These are phyloP conservation scores for Darevskia mixta DNA, from an alignment of 2,797 vertebrate species.

Conservation along the genomic window DNA sequence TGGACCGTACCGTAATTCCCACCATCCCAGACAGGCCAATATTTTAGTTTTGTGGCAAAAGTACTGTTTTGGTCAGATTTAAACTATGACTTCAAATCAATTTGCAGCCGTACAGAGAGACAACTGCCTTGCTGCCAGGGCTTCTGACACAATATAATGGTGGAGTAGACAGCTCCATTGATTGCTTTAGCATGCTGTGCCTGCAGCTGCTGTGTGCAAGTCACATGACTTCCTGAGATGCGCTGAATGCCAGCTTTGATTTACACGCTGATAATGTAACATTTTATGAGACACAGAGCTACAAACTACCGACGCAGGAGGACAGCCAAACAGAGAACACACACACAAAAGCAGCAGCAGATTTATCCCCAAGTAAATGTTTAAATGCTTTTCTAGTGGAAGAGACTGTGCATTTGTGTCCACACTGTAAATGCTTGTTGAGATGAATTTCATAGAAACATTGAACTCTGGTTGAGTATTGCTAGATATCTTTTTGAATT, in stretches of 20 bases:
- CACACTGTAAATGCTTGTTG: not conserved
- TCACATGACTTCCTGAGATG: constrained; percentile 35
- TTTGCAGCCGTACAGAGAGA: not conserved
- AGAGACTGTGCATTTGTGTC: not conserved
- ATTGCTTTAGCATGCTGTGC: constrained; percentile 23
- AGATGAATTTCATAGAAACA: not conserved
- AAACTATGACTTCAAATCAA: constrained; percentile 10
- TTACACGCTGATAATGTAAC: constrained; percentile 31
- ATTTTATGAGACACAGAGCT: constrained; percentile 15
- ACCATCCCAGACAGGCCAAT: not conserved
- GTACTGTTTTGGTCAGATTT: not conserved
- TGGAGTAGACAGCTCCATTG: constrained; percentile 26
- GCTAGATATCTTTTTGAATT: not conserved
- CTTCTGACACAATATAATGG: constrained; percentile 14
- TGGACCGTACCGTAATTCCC: not conserved
- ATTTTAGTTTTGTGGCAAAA: not conserved
- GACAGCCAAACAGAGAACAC: constrained; percentile 11
- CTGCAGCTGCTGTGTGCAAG: constrained; percentile 27
- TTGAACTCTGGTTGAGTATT: not conserved
- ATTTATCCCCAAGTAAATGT: constrained; percentile 5
- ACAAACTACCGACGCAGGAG: not conserved
- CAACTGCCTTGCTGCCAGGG: not conserved
- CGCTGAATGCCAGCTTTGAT: constrained; percentile 35
- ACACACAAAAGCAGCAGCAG: not conserved
- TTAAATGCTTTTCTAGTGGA: not conserved